Evolutionary conservation across 2,888 invertebrate genomes (phyloP), one percentile per base, ranked within the genome.

Genomic region (Nematopogon swammerdamellus): DNA sequence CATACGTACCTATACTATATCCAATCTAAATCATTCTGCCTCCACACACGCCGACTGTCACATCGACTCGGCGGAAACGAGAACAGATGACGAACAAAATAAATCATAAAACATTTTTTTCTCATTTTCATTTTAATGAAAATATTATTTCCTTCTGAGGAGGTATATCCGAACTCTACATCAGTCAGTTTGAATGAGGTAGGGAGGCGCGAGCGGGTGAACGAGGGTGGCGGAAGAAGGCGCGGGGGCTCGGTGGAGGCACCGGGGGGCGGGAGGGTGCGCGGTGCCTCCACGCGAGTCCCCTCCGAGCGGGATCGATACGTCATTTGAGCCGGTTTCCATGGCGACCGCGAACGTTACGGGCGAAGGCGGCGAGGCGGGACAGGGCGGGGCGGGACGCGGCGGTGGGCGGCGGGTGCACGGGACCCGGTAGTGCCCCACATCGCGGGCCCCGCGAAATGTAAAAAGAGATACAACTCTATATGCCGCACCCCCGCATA

Each of bases 141-240:
- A 77, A 76, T 75, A 74, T 74, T 63, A 74, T 76, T 76, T 77
- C 71, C 75, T 75, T 69, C 64, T 63, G 75, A 79, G 77, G 72
- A 73, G 75, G 72, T 58, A 72, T 72, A 76, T 75, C 73, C 73
- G 73, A 79, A 77, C 70, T 77, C 77, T 77, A 79, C 79, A 79
- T 79, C 75, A 77, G 76, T 77, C 77, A 77, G 77, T 77, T 79
- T 77, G 77, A 77, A 79, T 77, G 79, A 77, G 79, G 77, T 76
- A 74, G 72, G 73, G 76, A 75, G 74, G 74, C 73, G n/a, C 72
- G 70, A 71, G 69, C 14, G 42, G 47, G 14, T 17, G 47, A 36
- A 8, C 25, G 25, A 25, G 25, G n/a, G n/a, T n/a, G n/a, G 36
- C 44, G 48, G 17, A 43, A 18, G 43, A 47, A 47, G 47, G 45